A percentile compares a stretch with the other conserved stretches of the same genome.
These are phyloP conservation scores for Lerista edwardsae DNA, from an alignment of 2,797 vertebrate species.

Conservation along the genomic window DNA sequence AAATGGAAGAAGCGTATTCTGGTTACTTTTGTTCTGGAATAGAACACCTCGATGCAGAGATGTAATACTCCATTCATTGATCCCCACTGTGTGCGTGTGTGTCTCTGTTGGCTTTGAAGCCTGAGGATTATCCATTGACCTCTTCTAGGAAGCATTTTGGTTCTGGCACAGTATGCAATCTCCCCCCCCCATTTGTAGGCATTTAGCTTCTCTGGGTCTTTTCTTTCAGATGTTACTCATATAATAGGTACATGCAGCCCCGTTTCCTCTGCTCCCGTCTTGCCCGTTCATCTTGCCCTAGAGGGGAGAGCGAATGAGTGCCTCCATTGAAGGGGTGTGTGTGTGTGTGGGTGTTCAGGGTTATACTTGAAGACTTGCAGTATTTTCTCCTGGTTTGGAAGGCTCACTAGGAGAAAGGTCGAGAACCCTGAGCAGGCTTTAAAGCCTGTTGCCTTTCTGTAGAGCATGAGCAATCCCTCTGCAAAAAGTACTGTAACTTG, in stretches of 20 bases:
- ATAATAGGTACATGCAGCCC: not conserved
- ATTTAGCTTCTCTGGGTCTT: too few relatives aligned
- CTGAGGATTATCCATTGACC: not conserved
- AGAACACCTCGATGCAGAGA: not conserved
- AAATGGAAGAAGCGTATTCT: not conserved
- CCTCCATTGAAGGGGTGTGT: not conserved
- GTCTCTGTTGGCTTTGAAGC: not conserved
- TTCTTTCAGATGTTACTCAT: not conserved
- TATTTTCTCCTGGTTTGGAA: not conserved
- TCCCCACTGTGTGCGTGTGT: not conserved
- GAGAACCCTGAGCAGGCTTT: not conserved
- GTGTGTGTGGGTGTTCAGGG: not conserved
- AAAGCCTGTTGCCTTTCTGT: conserved; percentile 11
- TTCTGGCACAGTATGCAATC: not conserved
- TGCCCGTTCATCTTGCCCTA: too few relatives aligned
- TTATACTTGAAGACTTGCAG: not conserved
- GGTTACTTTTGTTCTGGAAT: not conserved
- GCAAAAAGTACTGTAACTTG: conserved; percentile 39
- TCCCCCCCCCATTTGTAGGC: too few relatives aligned
- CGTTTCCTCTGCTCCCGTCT: not conserved
- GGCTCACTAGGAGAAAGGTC: not conserved
- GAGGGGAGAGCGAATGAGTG: not conserved
- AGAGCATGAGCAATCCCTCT: conserved; percentile 14
- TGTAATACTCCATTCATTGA: not conserved
- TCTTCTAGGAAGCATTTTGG: conserved; percentile 5